Evolutionary conservation across 1,140 invertebrate species (phyloP).

Genomic region (Habropoda laboriosa): DNA sequence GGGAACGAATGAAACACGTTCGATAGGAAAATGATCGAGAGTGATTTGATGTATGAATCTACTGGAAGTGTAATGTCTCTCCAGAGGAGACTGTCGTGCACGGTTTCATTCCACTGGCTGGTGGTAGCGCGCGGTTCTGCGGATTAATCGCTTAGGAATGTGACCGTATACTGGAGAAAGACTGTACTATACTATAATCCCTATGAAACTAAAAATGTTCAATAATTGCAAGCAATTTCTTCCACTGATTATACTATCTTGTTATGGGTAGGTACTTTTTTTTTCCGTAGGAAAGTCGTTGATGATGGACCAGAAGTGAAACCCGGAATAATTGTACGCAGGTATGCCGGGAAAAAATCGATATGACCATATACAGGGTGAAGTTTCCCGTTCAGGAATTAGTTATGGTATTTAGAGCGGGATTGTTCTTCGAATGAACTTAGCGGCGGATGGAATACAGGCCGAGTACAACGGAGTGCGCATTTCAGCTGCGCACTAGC

Average conservation of each 20-base stretch:
- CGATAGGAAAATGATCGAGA: conserved; percentile 30
- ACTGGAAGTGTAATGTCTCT: conserved; percentile 41
- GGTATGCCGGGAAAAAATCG: background rate
- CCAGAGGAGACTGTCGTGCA: background rate
- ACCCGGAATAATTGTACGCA: background rate
- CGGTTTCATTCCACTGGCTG: conserved; percentile 3
- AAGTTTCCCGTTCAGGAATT: too few relatives aligned
- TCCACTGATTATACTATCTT: too few relatives aligned
- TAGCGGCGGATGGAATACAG: background rate
- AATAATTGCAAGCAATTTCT: too few relatives aligned
- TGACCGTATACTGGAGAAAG: conserved; percentile 37
- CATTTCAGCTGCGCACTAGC: conserved; percentile 41
- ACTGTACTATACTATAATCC: background rate
- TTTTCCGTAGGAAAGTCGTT: too few relatives aligned
- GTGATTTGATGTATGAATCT: too few relatives aligned
- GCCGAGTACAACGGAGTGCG: conserved; percentile 42
- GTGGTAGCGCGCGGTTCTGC: conserved; percentile 10
- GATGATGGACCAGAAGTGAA: background rate
- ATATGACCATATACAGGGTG: too few relatives aligned
- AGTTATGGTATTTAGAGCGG: background rate
- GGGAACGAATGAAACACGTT: conserved; percentile 1
- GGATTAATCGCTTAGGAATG: conserved; percentile 64
- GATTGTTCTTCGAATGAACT: background rate
- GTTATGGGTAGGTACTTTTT: too few relatives aligned
- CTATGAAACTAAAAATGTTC: too few relatives aligned